A percentile compares a stretch with the other conserved stretches of the same genome.
Conservation (phyloP, 2,888 invertebrate species). For the Emmelina monodactyla region DNA sequence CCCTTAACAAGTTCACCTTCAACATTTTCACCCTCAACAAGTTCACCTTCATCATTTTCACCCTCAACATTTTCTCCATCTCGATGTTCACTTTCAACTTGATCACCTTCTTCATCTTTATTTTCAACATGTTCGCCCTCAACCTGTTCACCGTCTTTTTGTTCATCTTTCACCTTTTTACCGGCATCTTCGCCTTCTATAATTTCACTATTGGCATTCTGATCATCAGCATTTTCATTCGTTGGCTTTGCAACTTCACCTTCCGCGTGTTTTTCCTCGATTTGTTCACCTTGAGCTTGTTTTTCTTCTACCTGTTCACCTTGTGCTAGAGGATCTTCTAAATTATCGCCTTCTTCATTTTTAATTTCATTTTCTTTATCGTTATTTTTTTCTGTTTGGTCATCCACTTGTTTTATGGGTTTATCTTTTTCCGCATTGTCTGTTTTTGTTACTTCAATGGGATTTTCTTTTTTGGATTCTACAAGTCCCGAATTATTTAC, state of each 20-base stretch:
- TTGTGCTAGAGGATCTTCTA: neutral
- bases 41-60: slow-evolving; percentile 10
- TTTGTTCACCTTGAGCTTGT: neutral
- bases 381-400: neutral
- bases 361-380: neutral
- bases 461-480: neutral
- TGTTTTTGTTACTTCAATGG: slow-evolving; percentile 13
- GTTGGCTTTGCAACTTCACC: no score
- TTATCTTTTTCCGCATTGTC: slow-evolving; percentile 1
- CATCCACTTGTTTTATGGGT: neutral
- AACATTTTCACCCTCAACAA: slow-evolving; percentile 15
- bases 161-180: slow-evolving; percentile 1
- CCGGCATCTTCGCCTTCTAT: slow-evolving; percentile 6
- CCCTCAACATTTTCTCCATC: slow-evolving; percentile 16
- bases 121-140: slow-evolving; percentile 14
- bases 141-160: slow-evolving; percentile 7
- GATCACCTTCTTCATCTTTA: slow-evolving; percentile 10
- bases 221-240: slow-evolving; percentile 12
- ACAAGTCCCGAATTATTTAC: neutral
- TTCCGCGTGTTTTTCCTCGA: neutral
- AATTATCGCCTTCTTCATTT: neutral
- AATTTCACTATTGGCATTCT: slow-evolving; percentile 11
- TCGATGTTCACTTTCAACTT: slow-evolving; percentile 15
- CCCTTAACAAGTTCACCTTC: slow-evolving; percentile 18
- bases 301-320: neutral